These are phyloP conservation scores for Ictalurus punctatus DNA, from an alignment of 2,113 vertebrate species.

Conservation along the genomic window DNA sequence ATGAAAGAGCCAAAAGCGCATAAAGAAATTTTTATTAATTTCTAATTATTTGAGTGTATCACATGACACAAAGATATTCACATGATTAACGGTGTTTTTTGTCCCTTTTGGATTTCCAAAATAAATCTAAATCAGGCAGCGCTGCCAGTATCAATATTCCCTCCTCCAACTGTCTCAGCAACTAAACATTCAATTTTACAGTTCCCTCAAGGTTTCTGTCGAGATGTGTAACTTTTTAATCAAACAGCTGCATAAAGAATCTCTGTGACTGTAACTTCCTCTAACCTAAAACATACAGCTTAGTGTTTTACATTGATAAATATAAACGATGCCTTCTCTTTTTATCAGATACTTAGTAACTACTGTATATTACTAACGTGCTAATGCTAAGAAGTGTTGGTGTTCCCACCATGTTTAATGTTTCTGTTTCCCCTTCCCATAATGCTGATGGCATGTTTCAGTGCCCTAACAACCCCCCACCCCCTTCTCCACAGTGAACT, in stretches of 20 bases:
- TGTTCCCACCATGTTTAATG: not conserved
- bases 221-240: conserved; percentile 18
- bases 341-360: not conserved
- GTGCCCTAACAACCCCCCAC: not conserved
- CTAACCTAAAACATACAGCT: not conserved
- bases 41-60: conserved; percentile 42
- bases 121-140: conserved; percentile 43
- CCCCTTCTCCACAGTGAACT: conserved; percentile 21
- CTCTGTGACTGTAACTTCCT: not conserved
- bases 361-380: not conserved
- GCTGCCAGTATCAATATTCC: conserved; percentile 45
- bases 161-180: conserved; percentile 11
- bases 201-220: conserved; percentile 10
- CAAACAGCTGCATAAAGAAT: not conserved
- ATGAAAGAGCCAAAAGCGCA: conserved; percentile 36
- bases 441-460: conserved; percentile 52
- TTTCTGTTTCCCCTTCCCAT: conserved; percentile 24
- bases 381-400: not conserved
- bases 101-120: conserved; percentile 36
- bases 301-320: conserved; percentile 13
- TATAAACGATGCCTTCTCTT: not conserved
- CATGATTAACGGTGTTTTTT: conserved; percentile 48
- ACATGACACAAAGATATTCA: conserved; percentile 42
- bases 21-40: conserved; percentile 33
- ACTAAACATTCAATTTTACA: conserved; percentile 18